A percentile compares a stretch with the other conserved stretches of the same genome.
These are phyloP conservation scores for Cantharis nigra DNA, from an alignment of 2,888 invertebrate species.

Conservation along the genomic window DNA sequence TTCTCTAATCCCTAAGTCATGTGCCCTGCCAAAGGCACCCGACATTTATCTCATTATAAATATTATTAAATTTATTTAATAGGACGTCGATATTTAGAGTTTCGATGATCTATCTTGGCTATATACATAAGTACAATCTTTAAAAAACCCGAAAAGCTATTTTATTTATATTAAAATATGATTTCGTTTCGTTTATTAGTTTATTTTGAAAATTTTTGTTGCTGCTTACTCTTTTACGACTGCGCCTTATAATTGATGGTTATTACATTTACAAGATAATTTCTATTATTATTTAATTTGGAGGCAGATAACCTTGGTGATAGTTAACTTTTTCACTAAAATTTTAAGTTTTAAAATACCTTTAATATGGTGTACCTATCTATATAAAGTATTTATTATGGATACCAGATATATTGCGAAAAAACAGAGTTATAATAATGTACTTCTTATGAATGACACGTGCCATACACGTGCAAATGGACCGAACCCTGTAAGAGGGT, in stretches of 20 bases:
- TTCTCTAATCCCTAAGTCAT: slow-evolving; percentile 12
- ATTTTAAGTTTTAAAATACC: neutral
- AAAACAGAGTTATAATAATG: neutral
- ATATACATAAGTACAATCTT: too few relatives aligned
- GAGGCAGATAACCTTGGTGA: neutral
- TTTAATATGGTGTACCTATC: neutral
- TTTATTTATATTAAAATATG: neutral
- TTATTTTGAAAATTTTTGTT: too few relatives aligned
- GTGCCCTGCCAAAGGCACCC: slow-evolving; percentile 21
- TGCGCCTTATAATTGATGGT: neutral
- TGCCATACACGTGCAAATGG: slow-evolving; percentile 44
- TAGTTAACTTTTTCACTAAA: neutral
- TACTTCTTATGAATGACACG: slow-evolving; percentile 34
- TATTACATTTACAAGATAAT: neutral
- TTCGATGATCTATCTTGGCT: neutral
- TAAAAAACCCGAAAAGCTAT: neutral
- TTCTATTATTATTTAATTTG: neutral
- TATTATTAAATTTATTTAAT: neutral
- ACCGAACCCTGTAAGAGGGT: slow-evolving; percentile 35
- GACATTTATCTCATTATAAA: slow-evolving; percentile 21
- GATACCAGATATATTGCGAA: neutral
- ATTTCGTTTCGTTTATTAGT: too few relatives aligned
- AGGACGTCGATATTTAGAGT: neutral
- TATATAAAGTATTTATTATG: neutral
- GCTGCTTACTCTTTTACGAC: neutral